phyloP scores from a whole-genome alignment of 1,140 invertebrate genomes.

The Hypothenemus hampei region DNA sequence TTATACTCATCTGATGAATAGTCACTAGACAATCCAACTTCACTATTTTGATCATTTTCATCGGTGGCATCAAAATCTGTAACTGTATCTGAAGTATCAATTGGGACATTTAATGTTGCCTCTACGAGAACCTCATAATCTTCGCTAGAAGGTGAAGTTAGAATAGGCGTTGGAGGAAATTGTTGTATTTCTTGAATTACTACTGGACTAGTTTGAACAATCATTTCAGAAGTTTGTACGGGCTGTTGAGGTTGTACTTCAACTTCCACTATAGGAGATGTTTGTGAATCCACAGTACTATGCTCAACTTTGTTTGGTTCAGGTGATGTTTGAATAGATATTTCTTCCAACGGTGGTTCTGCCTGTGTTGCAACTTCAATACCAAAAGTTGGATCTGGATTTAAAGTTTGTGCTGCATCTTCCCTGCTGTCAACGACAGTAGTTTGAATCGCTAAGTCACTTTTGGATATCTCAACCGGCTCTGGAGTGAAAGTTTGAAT shows the following conservation, averaged over 20 bases:
- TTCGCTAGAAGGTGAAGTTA: slow-evolving; percentile 47
- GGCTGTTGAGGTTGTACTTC: slow-evolving; percentile 5
- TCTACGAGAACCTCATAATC: slow-evolving; percentile 59
- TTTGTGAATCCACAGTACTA: slow-evolving; percentile 43
- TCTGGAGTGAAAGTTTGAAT: slow-evolving; percentile 48
- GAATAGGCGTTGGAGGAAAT: slow-evolving; percentile 30
- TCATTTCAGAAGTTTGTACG: slow-evolving; percentile 41
- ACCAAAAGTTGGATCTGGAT: slow-evolving; percentile 22
- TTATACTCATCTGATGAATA: slow-evolving; percentile 29
- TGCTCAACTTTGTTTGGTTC: slow-evolving; percentile 20
- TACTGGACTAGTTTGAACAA: slow-evolving; percentile 48
- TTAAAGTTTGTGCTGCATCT: slow-evolving; percentile 39
- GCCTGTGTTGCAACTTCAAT: slow-evolving; percentile 42
- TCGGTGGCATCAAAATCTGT: slow-evolving; percentile 13
- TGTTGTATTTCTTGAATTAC: slow-evolving; percentile 33
- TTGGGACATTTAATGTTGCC: slow-evolving; percentile 56
- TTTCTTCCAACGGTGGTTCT: slow-evolving; percentile 32
- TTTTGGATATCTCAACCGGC: slow-evolving; percentile 40
- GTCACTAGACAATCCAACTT: slow-evolving; percentile 23
- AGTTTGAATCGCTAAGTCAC: slow-evolving; percentile 46
- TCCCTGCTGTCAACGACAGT: slow-evolving; percentile 42
- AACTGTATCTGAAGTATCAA: slow-evolving; percentile 42
- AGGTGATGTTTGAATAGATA: slow-evolving; percentile 52
- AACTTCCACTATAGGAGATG: slow-evolving; percentile 38
- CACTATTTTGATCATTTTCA: not conserved